Evolutionary conservation across 2,797 vertebrate genomes (phyloP).

Genomic region (Chiroxiphia lanceolata): DNA sequence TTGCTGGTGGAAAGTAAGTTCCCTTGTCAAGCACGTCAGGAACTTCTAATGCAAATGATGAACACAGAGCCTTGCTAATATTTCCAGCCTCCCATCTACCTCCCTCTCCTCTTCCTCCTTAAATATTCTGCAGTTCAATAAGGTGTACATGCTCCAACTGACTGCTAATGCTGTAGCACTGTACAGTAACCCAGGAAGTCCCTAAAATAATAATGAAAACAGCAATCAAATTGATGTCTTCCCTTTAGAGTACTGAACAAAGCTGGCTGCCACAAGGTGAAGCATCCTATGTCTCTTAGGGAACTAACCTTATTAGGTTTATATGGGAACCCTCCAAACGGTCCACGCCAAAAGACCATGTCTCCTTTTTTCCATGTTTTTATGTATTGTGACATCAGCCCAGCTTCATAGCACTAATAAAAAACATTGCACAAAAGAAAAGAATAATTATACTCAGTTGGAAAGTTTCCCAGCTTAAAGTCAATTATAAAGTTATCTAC

Average conservation of each 20-base stretch:
- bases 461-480: constrained; percentile 55
- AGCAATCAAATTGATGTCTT: constrained; percentile 19
- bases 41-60: neutral
- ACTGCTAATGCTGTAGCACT: neutral
- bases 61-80: neutral
- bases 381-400: constrained; percentile 79
- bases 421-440: constrained; percentile 60
- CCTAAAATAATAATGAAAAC: constrained; percentile 34
- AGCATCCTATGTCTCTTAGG: neutral
- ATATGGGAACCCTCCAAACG: constrained; percentile 80
- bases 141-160: neutral
- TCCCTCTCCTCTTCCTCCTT: constrained; percentile 2
- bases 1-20: neutral
- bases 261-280: neutral
- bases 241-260: constrained; percentile 1
- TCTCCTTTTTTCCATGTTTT: constrained; percentile 77
- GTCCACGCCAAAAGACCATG: constrained; percentile 77
- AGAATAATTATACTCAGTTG: constrained; percentile 48
- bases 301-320: constrained; percentile 77
- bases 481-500: constrained; percentile 57
- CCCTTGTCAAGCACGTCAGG: neutral
- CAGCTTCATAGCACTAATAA: constrained; percentile 76
- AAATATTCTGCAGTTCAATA: constrained; percentile 13
- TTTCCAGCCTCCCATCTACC: neutral
- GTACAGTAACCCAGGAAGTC: neutral